A percentile compares a stretch with the other conserved stretches of the same genome.
Conservation (phyloP, 2,797 vertebrate genomes). For the Rhinella marina region DNA sequence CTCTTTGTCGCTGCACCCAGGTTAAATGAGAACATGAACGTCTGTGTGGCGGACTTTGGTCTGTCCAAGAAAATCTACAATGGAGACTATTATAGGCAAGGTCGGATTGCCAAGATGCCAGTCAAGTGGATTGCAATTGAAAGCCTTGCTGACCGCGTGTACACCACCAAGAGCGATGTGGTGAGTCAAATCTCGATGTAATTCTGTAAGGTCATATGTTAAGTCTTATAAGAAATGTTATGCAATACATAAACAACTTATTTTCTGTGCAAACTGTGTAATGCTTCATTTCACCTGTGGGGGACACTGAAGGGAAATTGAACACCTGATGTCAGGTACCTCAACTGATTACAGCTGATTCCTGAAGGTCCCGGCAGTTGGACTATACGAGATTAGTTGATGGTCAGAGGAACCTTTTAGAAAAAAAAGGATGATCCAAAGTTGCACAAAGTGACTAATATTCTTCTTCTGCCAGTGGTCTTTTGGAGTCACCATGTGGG, state of each 20-base stretch:
- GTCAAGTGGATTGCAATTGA: conserved; percentile 96
- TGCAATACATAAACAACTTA: too few species aligned
- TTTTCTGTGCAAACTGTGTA: not conserved
- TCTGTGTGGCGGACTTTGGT: conserved; percentile 91
- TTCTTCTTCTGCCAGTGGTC: conserved; percentile 80
- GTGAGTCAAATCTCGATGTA: conserved; percentile 69
- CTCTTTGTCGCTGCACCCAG: conserved; percentile 67
- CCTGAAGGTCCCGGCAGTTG: not conserved
- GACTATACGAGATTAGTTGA: not conserved
- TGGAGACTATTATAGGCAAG: conserved; percentile 92
- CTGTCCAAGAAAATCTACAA: conserved; percentile 95
- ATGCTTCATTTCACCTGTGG: not conserved
- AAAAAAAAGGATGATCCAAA: not conserved
- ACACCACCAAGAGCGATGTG: conserved; percentile 93
- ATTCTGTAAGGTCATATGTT: not conserved
- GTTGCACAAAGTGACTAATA: not conserved
- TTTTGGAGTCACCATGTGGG: conserved; percentile 95
- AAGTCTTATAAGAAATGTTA: too few species aligned
- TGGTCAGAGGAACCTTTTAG: not conserved
- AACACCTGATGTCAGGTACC: not conserved
- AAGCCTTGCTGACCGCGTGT: conserved; percentile 89
- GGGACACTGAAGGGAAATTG: not conserved
- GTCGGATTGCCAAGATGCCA: conserved; percentile 92
- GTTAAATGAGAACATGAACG: conserved; percentile 93
- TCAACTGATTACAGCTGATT: not conserved